phyloP scores from a whole-genome alignment of 2,113 vertebrate genomes.

The Ictidomys tridecemlineatus region DNA sequence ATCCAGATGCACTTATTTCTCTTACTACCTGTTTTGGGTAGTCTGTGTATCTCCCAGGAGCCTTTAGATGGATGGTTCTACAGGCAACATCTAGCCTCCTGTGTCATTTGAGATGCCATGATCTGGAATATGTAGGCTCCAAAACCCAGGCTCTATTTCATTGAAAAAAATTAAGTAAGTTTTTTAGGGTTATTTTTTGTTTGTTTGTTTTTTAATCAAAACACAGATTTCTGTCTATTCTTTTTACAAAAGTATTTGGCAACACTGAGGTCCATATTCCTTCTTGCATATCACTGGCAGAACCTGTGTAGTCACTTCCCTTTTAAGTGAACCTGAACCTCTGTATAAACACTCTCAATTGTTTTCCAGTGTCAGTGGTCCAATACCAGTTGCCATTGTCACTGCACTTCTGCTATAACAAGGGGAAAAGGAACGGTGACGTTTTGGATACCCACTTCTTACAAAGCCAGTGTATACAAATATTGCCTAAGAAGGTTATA shows the following conservation, averaged over 20 bases:
- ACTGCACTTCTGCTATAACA: background rate
- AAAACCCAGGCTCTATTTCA: background rate
- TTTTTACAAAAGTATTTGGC: background rate
- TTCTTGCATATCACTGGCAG: background rate
- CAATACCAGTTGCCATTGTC: background rate
- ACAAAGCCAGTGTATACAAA: background rate
- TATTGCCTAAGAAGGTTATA: background rate
- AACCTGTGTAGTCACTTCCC: no score
- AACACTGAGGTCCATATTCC: background rate
- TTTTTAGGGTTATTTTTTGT: no score
- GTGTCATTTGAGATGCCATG: background rate
- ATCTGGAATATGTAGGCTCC: background rate
- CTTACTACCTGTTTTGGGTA: background rate
- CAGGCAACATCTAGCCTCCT: background rate
- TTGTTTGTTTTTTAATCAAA: background rate
- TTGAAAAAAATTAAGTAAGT: background rate
- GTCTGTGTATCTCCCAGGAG: background rate
- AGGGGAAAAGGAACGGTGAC: background rate
- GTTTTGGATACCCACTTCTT: background rate
- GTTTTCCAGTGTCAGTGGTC: background rate
- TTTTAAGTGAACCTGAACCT: rapidly evolving
- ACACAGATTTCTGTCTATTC: background rate
- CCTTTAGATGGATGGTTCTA: rapidly evolving
- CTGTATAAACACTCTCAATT: background rate
- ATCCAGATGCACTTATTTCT: background rate